Evolutionary conservation across 2,888 invertebrate species (phyloP).

Genomic region (Podabrus alpinus): DNA sequence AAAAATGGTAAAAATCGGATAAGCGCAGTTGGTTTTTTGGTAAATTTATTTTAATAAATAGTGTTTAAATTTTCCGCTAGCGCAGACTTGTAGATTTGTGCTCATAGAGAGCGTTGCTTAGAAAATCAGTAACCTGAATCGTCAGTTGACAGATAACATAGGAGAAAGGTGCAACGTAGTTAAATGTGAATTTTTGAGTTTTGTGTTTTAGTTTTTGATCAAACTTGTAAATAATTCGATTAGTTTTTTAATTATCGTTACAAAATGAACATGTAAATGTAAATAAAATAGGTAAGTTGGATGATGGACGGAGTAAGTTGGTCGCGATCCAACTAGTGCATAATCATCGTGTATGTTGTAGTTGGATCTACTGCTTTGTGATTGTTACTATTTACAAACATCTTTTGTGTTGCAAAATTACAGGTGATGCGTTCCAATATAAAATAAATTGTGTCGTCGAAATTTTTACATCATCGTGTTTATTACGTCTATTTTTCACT

Average conservation of each 20-base stretch:
- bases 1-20: background rate
- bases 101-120: slow-evolving; percentile 11
- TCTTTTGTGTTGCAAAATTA: slow-evolving; percentile 1
- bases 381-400: slow-evolving; percentile 26
- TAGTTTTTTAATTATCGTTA: slow-evolving; percentile 17
- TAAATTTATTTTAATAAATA: background rate
- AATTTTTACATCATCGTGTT: background rate
- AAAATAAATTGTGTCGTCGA: background rate
- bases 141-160: slow-evolving; percentile 20
- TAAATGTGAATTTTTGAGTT: slow-evolving; percentile 42
- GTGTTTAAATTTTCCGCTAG: background rate
- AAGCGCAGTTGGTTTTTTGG: background rate
- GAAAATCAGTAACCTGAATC: slow-evolving; percentile 3
- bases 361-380: slow-evolving; percentile 41
- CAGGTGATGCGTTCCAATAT: background rate
- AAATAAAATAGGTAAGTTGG: slow-evolving; percentile 32
- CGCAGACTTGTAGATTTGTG: background rate
- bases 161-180: slow-evolving; percentile 43
- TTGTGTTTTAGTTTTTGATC: slow-evolving; percentile 31
- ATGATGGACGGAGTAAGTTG: slow-evolving; percentile 3
- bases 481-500: background rate
- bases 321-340: slow-evolving; percentile 25
- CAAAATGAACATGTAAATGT: slow-evolving; percentile 43
- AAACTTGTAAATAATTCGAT: slow-evolving; percentile 23
- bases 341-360: slow-evolving; percentile 20